A percentile compares a stretch with the other conserved stretches of the same genome.
Conservation (phyloP, 2,113 vertebrate genomes). For the Petaurus breviceps region DNA sequence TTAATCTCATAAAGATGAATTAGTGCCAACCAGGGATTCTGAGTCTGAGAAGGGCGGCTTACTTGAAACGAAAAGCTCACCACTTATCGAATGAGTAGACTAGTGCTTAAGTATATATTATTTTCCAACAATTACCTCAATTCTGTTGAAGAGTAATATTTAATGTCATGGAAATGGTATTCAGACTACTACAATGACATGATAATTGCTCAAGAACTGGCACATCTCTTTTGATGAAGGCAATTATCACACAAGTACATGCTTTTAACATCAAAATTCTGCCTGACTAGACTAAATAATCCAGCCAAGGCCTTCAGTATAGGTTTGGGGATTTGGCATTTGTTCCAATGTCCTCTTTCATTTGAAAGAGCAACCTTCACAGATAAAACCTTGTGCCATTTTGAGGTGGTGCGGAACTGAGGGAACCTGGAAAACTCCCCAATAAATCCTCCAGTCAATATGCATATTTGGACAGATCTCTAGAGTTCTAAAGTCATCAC, state of each 20-base stretch:
- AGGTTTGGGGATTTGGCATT: slow-evolving; percentile 11
- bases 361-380: slow-evolving; percentile 34
- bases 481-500: neutral
- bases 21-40: slow-evolving; percentile 54
- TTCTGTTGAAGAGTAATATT: slow-evolving; percentile 45
- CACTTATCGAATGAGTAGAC: slow-evolving; percentile 18
- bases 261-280: slow-evolving; percentile 12
- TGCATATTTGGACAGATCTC: neutral
- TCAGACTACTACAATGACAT: slow-evolving; percentile 45
- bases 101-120: slow-evolving; percentile 9
- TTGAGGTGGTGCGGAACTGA: neutral
- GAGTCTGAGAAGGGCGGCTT: neutral
- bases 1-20: slow-evolving; percentile 32
- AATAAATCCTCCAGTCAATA: neutral
- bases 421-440: neutral
- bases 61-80: slow-evolving; percentile 54
- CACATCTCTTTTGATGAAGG: slow-evolving; percentile 30
- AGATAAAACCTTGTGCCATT: neutral
- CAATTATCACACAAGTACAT: slow-evolving; percentile 21
- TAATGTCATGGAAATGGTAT: slow-evolving; percentile 33
- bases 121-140: slow-evolving; percentile 46
- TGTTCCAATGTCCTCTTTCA: slow-evolving; percentile 13
- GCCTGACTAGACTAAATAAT: slow-evolving; percentile 14
- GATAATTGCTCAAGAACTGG: slow-evolving; percentile 27
- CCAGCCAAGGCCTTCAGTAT: neutral